Evolutionary conservation across 2,797 vertebrate species (phyloP).

Genomic region (Phyllotis vaccarum): DNA sequence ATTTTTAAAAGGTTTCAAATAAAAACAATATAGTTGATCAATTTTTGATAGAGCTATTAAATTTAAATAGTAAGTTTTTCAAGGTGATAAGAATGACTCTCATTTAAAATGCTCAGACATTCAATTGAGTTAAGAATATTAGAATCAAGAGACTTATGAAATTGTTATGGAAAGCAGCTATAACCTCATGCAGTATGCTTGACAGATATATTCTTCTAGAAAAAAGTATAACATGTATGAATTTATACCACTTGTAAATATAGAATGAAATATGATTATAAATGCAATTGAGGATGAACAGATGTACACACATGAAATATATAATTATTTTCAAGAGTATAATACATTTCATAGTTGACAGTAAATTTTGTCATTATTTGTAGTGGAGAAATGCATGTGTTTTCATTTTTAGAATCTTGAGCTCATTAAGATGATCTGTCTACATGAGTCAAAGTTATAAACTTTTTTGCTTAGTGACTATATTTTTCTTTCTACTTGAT

Average conservation of each 20-base stretch:
- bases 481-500: conserved; percentile 53
- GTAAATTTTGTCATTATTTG: background rate
- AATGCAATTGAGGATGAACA: conserved; percentile 36
- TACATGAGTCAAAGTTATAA: background rate
- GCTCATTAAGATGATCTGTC: conserved; percentile 50
- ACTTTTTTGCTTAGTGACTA: conserved; percentile 22
- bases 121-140: conserved; percentile 85
- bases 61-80: conserved; percentile 81
- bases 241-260: conserved; percentile 14
- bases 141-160: conserved; percentile 85
- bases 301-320: background rate
- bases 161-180: conserved; percentile 72
- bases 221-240: background rate
- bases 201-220: conserved; percentile 72
- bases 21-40: conserved; percentile 72
- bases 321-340: conserved; percentile 33
- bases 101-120: conserved; percentile 82
- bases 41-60: conserved; percentile 84
- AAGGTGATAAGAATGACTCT: conserved; percentile 82
- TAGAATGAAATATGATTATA: conserved; percentile 41
- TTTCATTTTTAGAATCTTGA: background rate
- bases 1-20: conserved; percentile 62
- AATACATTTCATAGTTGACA: conserved; percentile 39
- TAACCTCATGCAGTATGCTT: conserved; percentile 39
- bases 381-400: background rate